Percentiles rank a stretch among this genome's conserved stretches.
Conservation (phyloP, 2,797 vertebrate genomes). For the Microctenopoma steveboyesi region DNA sequence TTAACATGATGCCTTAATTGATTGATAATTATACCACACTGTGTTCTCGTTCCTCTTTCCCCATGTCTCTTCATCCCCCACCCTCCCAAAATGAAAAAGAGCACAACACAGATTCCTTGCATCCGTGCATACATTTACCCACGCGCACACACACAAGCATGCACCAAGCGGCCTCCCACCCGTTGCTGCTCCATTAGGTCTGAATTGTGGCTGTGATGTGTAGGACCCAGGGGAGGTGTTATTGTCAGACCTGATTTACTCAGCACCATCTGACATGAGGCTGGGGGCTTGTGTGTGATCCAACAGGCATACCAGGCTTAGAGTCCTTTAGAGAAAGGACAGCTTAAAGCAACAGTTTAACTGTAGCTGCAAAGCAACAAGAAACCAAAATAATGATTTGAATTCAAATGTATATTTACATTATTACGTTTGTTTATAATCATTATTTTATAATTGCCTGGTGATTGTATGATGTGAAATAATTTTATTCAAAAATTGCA, state of each 20-base stretch:
- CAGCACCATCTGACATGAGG: slow-evolving; percentile 85
- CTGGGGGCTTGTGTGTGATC: slow-evolving; percentile 37
- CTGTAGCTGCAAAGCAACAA: slow-evolving; percentile 33
- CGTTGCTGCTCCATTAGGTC: slow-evolving; percentile 90
- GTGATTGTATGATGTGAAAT: background rate
- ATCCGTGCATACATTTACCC: slow-evolving; percentile 51
- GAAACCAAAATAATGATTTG: slow-evolving; percentile 16
- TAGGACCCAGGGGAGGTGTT: slow-evolving; percentile 91
- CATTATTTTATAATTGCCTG: background rate
- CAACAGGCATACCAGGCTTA: slow-evolving; percentile 61
- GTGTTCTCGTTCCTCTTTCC: slow-evolving; percentile 25
- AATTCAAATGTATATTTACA: slow-evolving; percentile 19
- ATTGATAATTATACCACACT: slow-evolving; percentile 67
- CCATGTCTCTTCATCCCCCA: slow-evolving; percentile 27
- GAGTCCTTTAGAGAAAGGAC: slow-evolving; percentile 70
- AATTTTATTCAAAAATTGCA: background rate
- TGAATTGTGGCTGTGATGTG: slow-evolving; percentile 92
- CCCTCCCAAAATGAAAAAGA: slow-evolving; percentile 58
- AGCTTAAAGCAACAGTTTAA: slow-evolving; percentile 75
- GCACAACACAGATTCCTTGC: slow-evolving; percentile 27
- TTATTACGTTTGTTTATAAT: background rate
- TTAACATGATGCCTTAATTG: slow-evolving; percentile 72
- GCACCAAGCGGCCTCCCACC: slow-evolving; percentile 50
- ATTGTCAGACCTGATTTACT: slow-evolving; percentile 94
- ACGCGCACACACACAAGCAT: slow-evolving; percentile 16